Percentiles rank a stretch among this genome's conserved stretches.
Evolutionary conservation across 2,113 vertebrate genomes (phyloP).

Genomic region (Orcinus orca): DNA sequence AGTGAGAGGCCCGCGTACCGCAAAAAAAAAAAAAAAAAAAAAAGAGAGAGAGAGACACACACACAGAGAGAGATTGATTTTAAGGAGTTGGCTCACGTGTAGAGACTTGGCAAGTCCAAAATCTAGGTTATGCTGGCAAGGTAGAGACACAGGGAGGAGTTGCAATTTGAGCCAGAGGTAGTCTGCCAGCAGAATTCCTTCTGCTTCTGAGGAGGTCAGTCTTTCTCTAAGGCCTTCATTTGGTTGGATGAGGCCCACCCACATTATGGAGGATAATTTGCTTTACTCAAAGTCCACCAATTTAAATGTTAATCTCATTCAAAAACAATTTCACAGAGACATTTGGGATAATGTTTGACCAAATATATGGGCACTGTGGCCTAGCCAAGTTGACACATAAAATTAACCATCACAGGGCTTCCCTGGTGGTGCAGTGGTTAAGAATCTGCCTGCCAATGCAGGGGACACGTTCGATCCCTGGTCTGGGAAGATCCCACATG

Average conservation of each 20-base stretch:
- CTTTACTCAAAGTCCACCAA: neutral
- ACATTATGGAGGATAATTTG: neutral
- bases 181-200: neutral
- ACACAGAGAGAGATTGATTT: neutral
- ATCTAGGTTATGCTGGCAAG: neutral
- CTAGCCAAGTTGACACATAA: neutral
- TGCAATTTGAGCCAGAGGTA: neutral
- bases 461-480: no score
- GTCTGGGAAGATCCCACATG: no score
- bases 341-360: neutral
- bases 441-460: no score
- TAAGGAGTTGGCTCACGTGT: neutral
- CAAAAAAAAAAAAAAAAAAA: no score
- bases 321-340: neutral
- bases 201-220: neutral
- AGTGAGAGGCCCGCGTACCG: no score
- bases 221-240: neutral
- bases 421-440: no score
- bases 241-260: neutral
- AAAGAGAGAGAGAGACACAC: fast-evolving
- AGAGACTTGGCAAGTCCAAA: neutral
- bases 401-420: neutral
- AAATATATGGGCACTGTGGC: neutral
- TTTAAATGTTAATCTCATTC: neutral
- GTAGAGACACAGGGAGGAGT: neutral